phyloP scores from a whole-genome alignment of 2,888 invertebrate genomes.

The Phyllotreta cruciferae region DNA sequence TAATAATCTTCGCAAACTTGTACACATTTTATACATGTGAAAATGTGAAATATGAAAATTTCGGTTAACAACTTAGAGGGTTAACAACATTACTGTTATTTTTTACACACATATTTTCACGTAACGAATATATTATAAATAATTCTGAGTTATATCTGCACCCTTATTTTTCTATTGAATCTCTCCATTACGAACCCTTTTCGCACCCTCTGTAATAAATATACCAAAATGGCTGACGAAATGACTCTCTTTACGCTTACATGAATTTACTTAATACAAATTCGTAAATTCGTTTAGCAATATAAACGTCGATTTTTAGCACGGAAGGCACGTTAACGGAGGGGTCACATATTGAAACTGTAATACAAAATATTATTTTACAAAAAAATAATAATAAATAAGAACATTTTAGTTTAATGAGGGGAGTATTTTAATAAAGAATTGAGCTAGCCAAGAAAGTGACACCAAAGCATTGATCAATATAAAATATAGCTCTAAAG shows the following conservation, averaged over 20 bases:
- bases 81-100: no score
- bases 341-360: neutral
- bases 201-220: slow-evolving; percentile 34
- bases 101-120: no score
- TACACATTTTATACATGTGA: no score
- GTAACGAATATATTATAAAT: no score
- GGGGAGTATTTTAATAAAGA: slow-evolving; percentile 17
- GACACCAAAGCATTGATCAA: no score
- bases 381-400: neutral
- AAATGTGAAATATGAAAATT: no score
- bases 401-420: slow-evolving; percentile 25
- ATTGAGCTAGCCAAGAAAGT: no score
- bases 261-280: slow-evolving; percentile 48
- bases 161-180: neutral
- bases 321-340: neutral
- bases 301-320: slow-evolving; percentile 24
- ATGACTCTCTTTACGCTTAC: slow-evolving; percentile 40
- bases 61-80: no score
- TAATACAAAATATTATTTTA: slow-evolving; percentile 1
- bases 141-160: no score
- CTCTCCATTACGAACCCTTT: slow-evolving; percentile 13
- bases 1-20: no score
- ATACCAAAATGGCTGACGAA: slow-evolving; percentile 42
- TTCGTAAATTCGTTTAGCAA: slow-evolving; percentile 47
- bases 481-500: no score